Base-by-base conservation (phyloP, 2,113 vertebrate genomes). In the Triplophysa tibetana region DNA sequence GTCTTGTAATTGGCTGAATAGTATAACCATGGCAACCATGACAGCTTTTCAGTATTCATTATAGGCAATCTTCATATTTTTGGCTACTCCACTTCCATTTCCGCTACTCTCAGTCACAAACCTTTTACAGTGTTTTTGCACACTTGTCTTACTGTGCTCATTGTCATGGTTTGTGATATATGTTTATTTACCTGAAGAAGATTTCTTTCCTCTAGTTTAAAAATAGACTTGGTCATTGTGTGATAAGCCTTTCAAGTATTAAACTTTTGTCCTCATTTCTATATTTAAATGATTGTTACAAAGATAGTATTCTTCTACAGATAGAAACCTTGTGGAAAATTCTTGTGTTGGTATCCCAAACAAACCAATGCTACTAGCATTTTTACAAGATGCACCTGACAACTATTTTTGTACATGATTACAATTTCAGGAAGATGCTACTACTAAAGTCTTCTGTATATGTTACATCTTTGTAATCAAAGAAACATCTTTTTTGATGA, bases 1-100 rank as follows among this genome's bases (percentile, higher is more conserved):
- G 84, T 89, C 84, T 90, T 86, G 81, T 93, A 90, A 90, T 84
- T 80, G 88, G 89, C 88, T 90, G 86, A 87, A 82, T 86, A 87
- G 86, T 84, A 93, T 89, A 90, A 88, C 88, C 89, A 90, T 88
- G 86, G 88, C 70, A 86, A 89, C 90, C 70, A 56, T 74, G 64
- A 81, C 85, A 84, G 84, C 81, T 84, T 87, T 89, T 90, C 90
- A 78, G 90, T 89, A 90, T 92, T 91, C 90, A 90, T 82, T 87
- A 83, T 60, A 81, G 83, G 79, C 87, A 89, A 90, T 91, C 86
- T 88, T 89, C 89, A 88, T 89, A 89, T 92, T 92, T 91, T 84
- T 86, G 82, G 73, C 81, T 78, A 83, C 70, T 77, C 70, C 67
- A 70, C 80, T 67, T 73, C 66, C 26, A n/a, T n/a, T n/a, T 76